Evolutionary conservation across 2,888 invertebrate species (phyloP).

Genomic region (Aphelenchoides bicaudatus): DNA sequence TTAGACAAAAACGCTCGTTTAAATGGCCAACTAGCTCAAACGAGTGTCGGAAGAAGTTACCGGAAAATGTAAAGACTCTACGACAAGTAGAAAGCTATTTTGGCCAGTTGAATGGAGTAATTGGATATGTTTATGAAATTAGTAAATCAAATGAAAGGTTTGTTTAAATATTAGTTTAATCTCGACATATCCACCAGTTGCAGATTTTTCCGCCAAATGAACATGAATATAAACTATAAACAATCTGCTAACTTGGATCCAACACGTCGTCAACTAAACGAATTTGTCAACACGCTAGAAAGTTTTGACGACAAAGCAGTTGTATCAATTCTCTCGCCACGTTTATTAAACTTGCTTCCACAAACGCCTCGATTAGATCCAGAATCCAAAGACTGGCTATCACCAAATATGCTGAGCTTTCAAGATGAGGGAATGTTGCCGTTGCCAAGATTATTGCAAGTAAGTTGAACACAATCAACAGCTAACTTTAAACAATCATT

Average conservation of each 20-base stretch:
- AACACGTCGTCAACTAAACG: no score
- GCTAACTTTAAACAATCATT: background rate
- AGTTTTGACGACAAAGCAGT: slow-evolving; percentile 17
- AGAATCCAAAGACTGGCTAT: slow-evolving; percentile 15
- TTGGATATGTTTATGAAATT: slow-evolving; percentile 1
- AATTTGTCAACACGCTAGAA: slow-evolving; percentile 6
- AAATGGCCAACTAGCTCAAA: no score
- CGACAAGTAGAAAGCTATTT: slow-evolving; percentile 10
- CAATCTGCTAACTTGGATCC: no score
- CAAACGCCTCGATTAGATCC: slow-evolving; percentile 11
- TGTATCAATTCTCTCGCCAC: slow-evolving; percentile 9
- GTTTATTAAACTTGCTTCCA: slow-evolving; percentile 12
- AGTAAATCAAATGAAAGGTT: slow-evolving; percentile 13
- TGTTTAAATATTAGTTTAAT: slow-evolving; percentile 2
- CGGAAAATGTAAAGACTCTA: slow-evolving; percentile 9
- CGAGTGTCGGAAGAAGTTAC: no score
- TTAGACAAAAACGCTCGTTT: no score
- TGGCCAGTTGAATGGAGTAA: slow-evolving; percentile 11
- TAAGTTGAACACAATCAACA: background rate
- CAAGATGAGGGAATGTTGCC: slow-evolving; percentile 17
- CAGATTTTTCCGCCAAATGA: slow-evolving; percentile 1
- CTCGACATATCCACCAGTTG: background rate
- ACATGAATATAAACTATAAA: background rate
- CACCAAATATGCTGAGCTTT: slow-evolving; percentile 17
- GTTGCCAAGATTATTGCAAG: slow-evolving; percentile 5